Evolutionary conservation across 2,113 vertebrate species (phyloP), one percentile per base, ranked within the genome.

Genomic region (Herpailurus yagouaroundi): DNA sequence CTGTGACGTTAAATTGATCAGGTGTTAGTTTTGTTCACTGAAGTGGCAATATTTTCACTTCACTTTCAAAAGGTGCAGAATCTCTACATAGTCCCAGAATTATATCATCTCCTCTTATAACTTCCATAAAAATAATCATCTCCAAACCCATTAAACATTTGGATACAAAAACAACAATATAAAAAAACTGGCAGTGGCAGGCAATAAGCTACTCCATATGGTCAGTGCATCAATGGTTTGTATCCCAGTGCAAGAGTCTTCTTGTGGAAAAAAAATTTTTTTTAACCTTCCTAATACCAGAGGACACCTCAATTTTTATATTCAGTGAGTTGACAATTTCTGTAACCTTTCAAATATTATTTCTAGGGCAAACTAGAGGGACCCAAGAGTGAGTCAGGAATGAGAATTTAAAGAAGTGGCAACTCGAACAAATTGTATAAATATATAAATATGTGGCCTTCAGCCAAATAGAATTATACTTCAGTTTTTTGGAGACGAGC

Each of bases 11-110:
- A 82, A 91, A 77, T 88, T 52, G 38, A 77, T 64, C 21, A 82
- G 48, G 18, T 94, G 29, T 76, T 82, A 85, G 36, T 83, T 87
- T 91, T 76, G 83, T 60, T 83, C 23, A 94, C 83, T 48, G 79
- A 84, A 82, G 52, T 66, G 92, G 27, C 11, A 79, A 11, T 79
- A 57, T 73, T 94, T 96, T 89, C 9, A 91, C 25, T 69, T 83
- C 19, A 60, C 33, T 71, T 95, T 91, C 36, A 45, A 83, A 69
- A 94, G 41, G 82, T 7, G 45, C 7, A n/a, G 25, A 73, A 23
- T 55, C 2, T 36, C 16, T n/a, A 38, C 50, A 31, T 86, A 94
- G 23, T 55, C 52, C 15, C 25, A 73, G 68, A 92, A 88, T 94
- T 89, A 27, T n/a, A 74, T 66, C 36, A 76, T 50, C 4, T 82